These are phyloP conservation scores for Eulemur rufifrons DNA, from an alignment of 2,113 vertebrate genomes.

Conservation along the genomic window DNA sequence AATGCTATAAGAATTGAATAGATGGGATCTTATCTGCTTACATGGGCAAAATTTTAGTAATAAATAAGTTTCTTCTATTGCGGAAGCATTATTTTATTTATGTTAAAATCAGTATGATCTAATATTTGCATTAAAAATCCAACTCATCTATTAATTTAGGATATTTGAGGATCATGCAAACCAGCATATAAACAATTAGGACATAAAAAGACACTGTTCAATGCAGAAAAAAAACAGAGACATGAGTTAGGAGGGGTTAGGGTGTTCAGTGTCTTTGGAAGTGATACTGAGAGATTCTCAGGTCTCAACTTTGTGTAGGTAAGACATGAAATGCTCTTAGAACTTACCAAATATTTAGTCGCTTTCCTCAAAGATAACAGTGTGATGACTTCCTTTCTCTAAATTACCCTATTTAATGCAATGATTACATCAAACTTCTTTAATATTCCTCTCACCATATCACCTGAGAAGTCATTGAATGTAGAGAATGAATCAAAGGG, in stretches of 20 bases:
- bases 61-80: conserved; percentile 7
- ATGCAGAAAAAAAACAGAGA: background rate
- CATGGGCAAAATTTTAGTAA: background rate
- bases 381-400: background rate
- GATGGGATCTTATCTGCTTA: background rate
- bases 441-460: background rate
- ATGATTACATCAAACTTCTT: background rate
- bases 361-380: background rate
- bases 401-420: background rate
- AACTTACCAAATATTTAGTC: background rate
- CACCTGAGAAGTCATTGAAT: background rate
- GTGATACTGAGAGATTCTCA: background rate
- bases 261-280: background rate
- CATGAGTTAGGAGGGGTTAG: background rate
- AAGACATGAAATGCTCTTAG: background rate
- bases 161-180: background rate
- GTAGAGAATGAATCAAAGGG: background rate
- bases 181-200: background rate
- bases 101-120: background rate
- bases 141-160: background rate
- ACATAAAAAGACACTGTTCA: background rate
- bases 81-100: background rate
- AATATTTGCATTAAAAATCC: background rate
- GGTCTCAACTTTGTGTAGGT: background rate
- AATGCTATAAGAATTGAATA: background rate